Conservation (phyloP, 2,888 invertebrate species). For the Drosophila pegasa region DNA sequence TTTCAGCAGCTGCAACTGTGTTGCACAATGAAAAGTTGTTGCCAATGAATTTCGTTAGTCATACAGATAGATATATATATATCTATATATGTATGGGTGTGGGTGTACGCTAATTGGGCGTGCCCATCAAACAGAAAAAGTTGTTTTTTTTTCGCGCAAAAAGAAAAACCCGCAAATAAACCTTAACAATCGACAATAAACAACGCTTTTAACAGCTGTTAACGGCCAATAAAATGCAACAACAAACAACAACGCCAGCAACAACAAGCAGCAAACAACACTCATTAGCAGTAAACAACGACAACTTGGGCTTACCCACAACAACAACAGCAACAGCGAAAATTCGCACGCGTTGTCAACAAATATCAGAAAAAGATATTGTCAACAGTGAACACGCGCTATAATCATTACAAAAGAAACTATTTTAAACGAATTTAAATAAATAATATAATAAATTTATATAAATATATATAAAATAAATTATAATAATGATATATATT, state of each 20-base stretch:
- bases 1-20: slow-evolving; percentile 40
- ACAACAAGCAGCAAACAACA: slow-evolving; percentile 16
- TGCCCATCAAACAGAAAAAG: slow-evolving; percentile 33
- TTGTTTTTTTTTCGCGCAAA: slow-evolving; percentile 62
- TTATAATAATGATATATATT: no score
- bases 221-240: slow-evolving; percentile 48
- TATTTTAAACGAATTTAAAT: not conserved
- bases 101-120: slow-evolving; percentile 69
- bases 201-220: slow-evolving; percentile 61
- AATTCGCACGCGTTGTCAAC: slow-evolving; percentile 39
- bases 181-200: slow-evolving; percentile 31
- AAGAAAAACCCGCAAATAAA: slow-evolving; percentile 37
- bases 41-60: slow-evolving; percentile 26
- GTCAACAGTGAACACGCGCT: not conserved
- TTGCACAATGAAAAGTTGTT: slow-evolving; percentile 43
- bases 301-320: slow-evolving; percentile 31
- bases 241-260: slow-evolving; percentile 10
- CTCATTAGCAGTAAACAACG: slow-evolving; percentile 48
- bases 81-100: slow-evolving; percentile 5
- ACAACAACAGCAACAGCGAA: slow-evolving; percentile 18
- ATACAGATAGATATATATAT: not conserved
- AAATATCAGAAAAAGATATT: slow-evolving; percentile 14
- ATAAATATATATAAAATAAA: not conserved
- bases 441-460: not conserved
- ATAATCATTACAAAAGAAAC: not conserved